Evolutionary conservation across 1,140 invertebrate genomes (phyloP), one percentile per base, ranked within the genome.

Genomic region (Lordiphosa clarofinis): DNA sequence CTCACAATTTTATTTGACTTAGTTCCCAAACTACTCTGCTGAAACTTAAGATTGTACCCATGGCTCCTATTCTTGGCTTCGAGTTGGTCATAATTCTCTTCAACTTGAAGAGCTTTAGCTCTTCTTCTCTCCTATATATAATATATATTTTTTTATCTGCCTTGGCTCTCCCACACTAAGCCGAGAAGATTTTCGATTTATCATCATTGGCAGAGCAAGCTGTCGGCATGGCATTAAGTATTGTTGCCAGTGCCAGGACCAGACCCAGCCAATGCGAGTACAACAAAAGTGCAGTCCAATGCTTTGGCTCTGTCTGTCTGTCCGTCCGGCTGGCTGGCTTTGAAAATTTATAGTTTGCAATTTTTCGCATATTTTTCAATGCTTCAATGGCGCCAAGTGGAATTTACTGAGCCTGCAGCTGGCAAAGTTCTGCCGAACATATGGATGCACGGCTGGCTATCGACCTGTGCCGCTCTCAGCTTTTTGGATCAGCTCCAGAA

Each of bases 351-450:
- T 84, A 56, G 78, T 72, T 72, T 67, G 65, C 79, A 84, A 84
- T 84, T 84, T 86, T 78, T 84, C 73, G 69, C 79, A 84, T 86
- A 84, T 84, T 84, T 84, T 70, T 68, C 78, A 78, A 84, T 72
- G 64, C 67, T 68, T 54, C 37, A 62, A 37, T 67, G 71, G 72
- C 58, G 50, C 42, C 68, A 62, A 69, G 42, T 46, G 38, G 63
- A 76, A 76, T 76, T 76, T 63, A 76, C 64, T 69, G 15, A 37
- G 33, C 44, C 36, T 56, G 42, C 49, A 57, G 53, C 64, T 68
- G 28, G 28, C 28, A 31, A 31, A 59, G 56, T 38, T 50, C 46
- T 58, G 39, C 28, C 28, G 2, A 69, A 71, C 72, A 79, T 69
- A 66, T 81, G 75, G 58, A 61, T 36, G 44, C 43, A 31, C n/a